Conservation (phyloP, 53 echinoderm and acorn worm species). For the Temnopleurus reevesii region DNA sequence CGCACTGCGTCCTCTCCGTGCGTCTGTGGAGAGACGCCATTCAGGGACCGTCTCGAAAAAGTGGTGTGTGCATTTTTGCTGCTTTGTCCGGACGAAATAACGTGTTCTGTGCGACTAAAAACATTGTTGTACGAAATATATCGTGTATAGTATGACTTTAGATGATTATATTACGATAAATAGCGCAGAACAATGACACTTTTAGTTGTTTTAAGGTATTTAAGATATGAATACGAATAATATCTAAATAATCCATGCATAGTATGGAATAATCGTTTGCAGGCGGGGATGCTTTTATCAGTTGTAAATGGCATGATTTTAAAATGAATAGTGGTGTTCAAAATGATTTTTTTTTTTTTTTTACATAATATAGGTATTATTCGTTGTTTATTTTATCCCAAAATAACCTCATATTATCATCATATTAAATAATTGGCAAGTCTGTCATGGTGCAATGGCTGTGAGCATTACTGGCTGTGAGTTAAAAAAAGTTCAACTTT, state of each 20-base stretch:
- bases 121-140: background rate
- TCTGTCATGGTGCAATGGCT: too few relatives aligned
- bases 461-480: too few relatives aligned
- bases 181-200: background rate
- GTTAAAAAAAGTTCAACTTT: too few relatives aligned
- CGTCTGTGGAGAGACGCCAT: background rate
- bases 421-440: too few relatives aligned
- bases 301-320: background rate
- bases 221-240: background rate
- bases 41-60: slow-evolving; percentile 39
- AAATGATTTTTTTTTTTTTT: background rate
- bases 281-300: background rate
- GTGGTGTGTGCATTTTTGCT: background rate
- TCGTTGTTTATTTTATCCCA: too few relatives aligned
- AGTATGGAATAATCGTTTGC: background rate
- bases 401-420: too few relatives aligned
- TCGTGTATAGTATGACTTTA: background rate
- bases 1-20: slow-evolving; percentile 31
- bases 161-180: background rate
- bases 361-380: too few relatives aligned
- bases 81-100: background rate
- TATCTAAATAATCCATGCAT: background rate
- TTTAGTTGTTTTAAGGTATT: background rate
- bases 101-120: background rate
- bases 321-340: background rate